Percentiles rank a stretch among this genome's conserved stretches.
Evolutionary conservation across 2,797 vertebrate species (phyloP).

Genomic region (Syndactyla subalaris): DNA sequence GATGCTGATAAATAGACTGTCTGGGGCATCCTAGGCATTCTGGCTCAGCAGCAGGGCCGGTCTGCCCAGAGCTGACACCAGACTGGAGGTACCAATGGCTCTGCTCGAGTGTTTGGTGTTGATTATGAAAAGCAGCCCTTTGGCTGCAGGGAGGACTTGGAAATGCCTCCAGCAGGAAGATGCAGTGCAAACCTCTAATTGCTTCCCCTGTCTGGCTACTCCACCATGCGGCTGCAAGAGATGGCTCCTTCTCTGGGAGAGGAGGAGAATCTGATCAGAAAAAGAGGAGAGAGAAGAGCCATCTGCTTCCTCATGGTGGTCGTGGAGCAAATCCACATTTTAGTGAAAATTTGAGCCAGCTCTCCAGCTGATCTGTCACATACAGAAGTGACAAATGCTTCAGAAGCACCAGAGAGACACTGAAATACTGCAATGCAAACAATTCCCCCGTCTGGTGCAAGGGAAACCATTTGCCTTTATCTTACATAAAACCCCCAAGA

Average conservation of each 20-base stretch:
- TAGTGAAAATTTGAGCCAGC: neutral
- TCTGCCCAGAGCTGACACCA: neutral
- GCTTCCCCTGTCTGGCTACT: neutral
- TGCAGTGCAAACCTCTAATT: neutral
- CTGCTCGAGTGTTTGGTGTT: rapidly evolving
- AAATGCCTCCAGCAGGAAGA: neutral
- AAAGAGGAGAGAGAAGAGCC: neutral
- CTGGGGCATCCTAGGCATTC: neutral
- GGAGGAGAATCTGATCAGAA: neutral
- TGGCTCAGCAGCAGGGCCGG: neutral
- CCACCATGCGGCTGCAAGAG: neutral
- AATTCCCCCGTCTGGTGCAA: neutral
- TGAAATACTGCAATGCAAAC: neutral
- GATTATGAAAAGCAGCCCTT: neutral
- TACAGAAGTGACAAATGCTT: neutral
- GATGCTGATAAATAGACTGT: neutral
- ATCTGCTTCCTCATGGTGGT: neutral
- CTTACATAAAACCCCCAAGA: neutral
- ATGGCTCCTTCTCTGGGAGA: neutral
- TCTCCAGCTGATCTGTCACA: neutral
- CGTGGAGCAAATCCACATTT: neutral
- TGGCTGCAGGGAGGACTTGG: neutral
- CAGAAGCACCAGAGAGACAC: neutral
- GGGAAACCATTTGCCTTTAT: neutral
- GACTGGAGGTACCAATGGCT: neutral